Evolutionary conservation across 1,140 invertebrate species (phyloP), one percentile per base, ranked within the genome.

Genomic region (Argopecten irradians): DNA sequence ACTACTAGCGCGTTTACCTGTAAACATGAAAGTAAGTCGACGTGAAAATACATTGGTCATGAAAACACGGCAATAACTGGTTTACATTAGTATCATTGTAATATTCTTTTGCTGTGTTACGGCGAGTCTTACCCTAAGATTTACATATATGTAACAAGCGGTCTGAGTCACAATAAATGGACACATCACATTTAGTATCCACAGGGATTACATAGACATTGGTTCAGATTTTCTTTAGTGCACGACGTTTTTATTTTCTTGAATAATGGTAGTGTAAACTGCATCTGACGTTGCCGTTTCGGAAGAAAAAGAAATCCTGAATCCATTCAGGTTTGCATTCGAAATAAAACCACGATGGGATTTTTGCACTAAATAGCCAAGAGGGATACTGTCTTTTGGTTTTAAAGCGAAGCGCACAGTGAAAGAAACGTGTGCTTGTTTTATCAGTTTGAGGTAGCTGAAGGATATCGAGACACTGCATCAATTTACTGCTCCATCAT

Each of bases 401-500:
- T 71, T 71, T 71, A 71, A 71, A 71, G 5, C n/a, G 28, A 2
- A n/a, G 22, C 22, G 7, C n/a, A 71, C 22, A 28, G n/a, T 11
- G 8, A 28, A 71, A 7, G 28, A 71, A 71, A 7, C 22, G 16
- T 71, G n/a, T 16, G 7, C 8, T 71, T n/a, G 55, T 71, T 71
- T 71, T 71, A 71, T 71, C 55, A 8, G 1, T n/a, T 71, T 28
- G 22, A n/a, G n/a, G n/a, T n/a, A 71, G n/a, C n/a, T 71, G 55
- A 71, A 28, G 55, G 28, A 71, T 71, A 71, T 71, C 55, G 55
- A n/a, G 55, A 71, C 55, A 28, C 28, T 71, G 55, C n/a, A n/a
- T 71, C 55, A 71, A 71, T 71, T 71, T 71, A n/a, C 22, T 71
- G 55, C 55, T 71, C 55, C n/a, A n/a, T 71, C 55, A 71, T 71